These are phyloP conservation scores for Drosophila ogumai DNA, from an alignment of 1,140 invertebrate genomes.

Conservation along the genomic window DNA sequence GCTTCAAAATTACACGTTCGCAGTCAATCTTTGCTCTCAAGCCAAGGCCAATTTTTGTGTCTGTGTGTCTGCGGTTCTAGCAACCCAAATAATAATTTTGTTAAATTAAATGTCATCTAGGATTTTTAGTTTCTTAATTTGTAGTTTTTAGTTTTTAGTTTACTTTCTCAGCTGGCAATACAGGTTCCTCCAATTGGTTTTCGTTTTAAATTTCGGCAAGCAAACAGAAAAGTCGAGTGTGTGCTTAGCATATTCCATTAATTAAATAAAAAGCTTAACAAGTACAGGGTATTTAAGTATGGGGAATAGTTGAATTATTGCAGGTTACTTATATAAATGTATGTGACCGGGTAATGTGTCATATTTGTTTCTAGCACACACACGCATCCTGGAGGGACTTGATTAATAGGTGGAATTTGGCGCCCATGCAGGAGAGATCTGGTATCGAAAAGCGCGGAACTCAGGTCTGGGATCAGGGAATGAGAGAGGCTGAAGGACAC, in stretches of 20 bases:
- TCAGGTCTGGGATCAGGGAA: constrained; percentile 2
- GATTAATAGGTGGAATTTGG: constrained; percentile 7
- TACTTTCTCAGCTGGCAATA: constrained; percentile 19
- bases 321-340: constrained; percentile 6
- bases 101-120: not conserved
- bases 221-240: constrained; percentile 62
- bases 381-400: constrained; percentile 22
- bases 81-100: constrained; percentile 15
- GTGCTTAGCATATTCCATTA: constrained; percentile 48
- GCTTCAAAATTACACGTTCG: constrained; percentile 35
- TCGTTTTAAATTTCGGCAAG: constrained; percentile 18
- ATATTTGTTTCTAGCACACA: constrained; percentile 27
- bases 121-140: constrained; percentile 5
- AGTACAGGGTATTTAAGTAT: constrained; percentile 50
- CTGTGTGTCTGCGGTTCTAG: constrained; percentile 27
- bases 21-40: constrained; percentile 48
- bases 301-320: constrained; percentile 21
- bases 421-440: constrained; percentile 20
- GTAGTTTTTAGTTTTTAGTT: not conserved
- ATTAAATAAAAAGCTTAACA: constrained; percentile 31
- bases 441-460: not conserved
- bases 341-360: constrained; percentile 9
- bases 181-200: constrained; percentile 14
- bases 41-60: constrained; percentile 28
- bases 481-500: constrained; percentile 25